phyloP scores from a whole-genome alignment of 2,797 vertebrate genomes.

The Anas georgica region DNA sequence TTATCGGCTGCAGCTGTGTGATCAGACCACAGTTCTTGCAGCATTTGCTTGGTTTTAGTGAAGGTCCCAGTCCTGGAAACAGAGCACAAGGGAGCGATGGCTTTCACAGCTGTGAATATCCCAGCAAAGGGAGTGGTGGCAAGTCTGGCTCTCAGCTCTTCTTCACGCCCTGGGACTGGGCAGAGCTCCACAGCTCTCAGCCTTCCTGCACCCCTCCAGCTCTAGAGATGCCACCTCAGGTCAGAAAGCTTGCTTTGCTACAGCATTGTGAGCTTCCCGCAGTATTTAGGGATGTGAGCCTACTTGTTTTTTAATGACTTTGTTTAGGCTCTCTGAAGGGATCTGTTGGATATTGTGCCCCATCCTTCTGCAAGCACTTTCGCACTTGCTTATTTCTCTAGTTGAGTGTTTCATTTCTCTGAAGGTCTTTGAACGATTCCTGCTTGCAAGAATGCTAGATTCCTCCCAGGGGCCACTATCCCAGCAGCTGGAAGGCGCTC shows the following conservation, averaged over 20 bases:
- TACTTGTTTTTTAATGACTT: neutral
- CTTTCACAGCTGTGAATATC: neutral
- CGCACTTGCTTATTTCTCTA: neutral
- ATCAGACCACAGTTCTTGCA: neutral
- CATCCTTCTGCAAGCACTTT: neutral
- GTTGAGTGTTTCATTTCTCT: neutral
- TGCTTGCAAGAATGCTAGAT: neutral
- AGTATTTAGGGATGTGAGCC: neutral
- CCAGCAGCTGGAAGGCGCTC: neutral
- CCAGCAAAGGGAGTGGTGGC: accelerated
- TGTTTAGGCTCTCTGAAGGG: neutral
- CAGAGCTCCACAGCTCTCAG: neutral
- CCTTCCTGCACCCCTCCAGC: accelerated
- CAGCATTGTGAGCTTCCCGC: neutral
- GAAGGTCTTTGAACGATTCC: neutral
- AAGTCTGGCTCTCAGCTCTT: neutral
- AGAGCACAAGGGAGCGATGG: neutral
- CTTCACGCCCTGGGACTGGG: neutral
- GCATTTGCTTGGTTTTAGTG: neutral
- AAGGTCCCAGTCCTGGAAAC: neutral
- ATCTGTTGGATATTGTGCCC: accelerated
- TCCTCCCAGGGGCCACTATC: neutral
- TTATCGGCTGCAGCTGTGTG: neutral
- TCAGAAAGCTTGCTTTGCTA: neutral
- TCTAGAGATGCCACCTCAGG: neutral